Evolutionary conservation across 2,113 vertebrate genomes (phyloP).

Genomic region (Chascanopsetta lugubris): DNA sequence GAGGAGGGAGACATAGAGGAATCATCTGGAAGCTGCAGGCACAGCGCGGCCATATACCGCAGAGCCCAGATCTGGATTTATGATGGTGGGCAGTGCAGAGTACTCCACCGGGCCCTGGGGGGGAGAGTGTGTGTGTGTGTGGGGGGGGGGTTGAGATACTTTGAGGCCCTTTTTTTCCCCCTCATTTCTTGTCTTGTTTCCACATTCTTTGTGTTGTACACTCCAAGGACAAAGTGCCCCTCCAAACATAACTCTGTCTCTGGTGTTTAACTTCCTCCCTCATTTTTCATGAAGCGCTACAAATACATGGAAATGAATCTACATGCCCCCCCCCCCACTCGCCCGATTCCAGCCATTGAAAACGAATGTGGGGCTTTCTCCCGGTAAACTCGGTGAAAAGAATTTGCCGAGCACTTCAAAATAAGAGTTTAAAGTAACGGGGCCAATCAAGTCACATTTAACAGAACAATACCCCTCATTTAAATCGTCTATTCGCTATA

Average conservation of each 20-base stretch:
- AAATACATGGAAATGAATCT: slow-evolving; percentile 4
- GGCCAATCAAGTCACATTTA: slow-evolving; percentile 38
- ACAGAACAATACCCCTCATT: slow-evolving; percentile 19
- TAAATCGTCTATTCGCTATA: slow-evolving; percentile 9
- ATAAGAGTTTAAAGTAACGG: slow-evolving; percentile 13
- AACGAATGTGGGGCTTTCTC: slow-evolving; percentile 1
- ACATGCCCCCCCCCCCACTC: slow-evolving; percentile 2
- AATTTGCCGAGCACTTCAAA: slow-evolving; percentile 22
- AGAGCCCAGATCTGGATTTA: slow-evolving; percentile 67
- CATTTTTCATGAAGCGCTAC: slow-evolving; percentile 10
- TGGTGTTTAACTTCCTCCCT: slow-evolving; percentile 22
- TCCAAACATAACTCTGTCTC: slow-evolving; percentile 38
- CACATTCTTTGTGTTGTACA: slow-evolving; percentile 44
- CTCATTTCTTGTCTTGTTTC: slow-evolving; percentile 57
- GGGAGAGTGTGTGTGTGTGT: too few species aligned
- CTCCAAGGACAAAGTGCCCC: slow-evolving; percentile 52
- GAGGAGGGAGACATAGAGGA: slow-evolving; percentile 33
- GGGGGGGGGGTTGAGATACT: slow-evolving; percentile 40
- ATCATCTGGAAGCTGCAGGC: slow-evolving; percentile 40
- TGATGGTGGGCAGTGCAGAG: slow-evolving; percentile 49
- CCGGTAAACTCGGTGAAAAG: slow-evolving; percentile 25
- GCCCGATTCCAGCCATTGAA: slow-evolving; percentile 1
- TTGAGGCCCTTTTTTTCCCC: slow-evolving; percentile 45
- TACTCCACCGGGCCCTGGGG: slow-evolving; percentile 40
- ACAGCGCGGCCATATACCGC: slow-evolving; percentile 42